Percentiles rank a stretch among this genome's conserved stretches.
phyloP scores from a whole-genome alignment of 2,888 invertebrate species.

The Sinodicranocentrus sp. region DNA sequence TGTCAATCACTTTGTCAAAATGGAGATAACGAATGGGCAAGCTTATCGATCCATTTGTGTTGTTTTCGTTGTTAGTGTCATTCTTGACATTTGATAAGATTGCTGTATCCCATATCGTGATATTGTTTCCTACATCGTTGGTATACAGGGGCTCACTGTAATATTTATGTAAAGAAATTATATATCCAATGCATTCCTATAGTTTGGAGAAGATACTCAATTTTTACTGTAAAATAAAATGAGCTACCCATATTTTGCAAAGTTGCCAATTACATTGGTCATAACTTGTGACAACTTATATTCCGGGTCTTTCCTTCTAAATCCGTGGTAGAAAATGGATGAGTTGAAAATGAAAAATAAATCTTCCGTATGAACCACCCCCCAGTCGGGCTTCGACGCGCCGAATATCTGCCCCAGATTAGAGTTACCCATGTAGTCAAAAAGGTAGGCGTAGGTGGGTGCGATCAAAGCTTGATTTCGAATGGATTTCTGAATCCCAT shows the following conservation, averaged over 20 bases:
- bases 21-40: slow-evolving; percentile 49
- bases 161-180: too few species aligned
- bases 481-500: slow-evolving; percentile 65
- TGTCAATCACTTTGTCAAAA: slow-evolving; percentile 54
- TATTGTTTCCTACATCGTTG: neutral
- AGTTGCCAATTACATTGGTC: slow-evolving; percentile 60
- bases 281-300: slow-evolving; percentile 61
- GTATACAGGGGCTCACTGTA: slow-evolving; percentile 43
- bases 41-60: neutral
- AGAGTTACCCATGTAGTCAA: slow-evolving; percentile 70
- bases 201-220: neutral
- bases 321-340: slow-evolving; percentile 56
- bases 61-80: too few species aligned
- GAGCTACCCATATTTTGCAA: slow-evolving; percentile 49
- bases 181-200: too few species aligned
- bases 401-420: slow-evolving; percentile 73
- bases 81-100: neutral
- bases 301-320: slow-evolving; percentile 42
- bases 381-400: slow-evolving; percentile 71
- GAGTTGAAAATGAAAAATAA: slow-evolving; percentile 63
- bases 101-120: slow-evolving; percentile 45
- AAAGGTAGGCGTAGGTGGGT: slow-evolving; percentile 72
- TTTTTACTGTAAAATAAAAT: neutral
- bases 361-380: slow-evolving; percentile 64
- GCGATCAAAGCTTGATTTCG: slow-evolving; percentile 69